phyloP scores from a whole-genome alignment of 2,797 vertebrate species.

The Sphenopsis melanotis region DNA sequence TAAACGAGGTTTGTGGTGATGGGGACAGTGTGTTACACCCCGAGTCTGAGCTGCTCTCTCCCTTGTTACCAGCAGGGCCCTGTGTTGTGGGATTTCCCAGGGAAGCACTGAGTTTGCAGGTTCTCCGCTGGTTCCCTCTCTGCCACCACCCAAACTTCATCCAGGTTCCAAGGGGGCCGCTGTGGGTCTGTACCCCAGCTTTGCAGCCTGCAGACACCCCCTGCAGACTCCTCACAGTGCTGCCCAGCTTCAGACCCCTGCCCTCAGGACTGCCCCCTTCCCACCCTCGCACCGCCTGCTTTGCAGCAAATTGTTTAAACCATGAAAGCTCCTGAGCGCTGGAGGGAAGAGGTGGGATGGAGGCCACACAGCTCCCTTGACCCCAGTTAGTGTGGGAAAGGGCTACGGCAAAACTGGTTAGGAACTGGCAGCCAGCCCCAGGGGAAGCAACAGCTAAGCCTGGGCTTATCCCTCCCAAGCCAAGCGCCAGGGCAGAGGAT shows the following conservation, averaged over 20 bases:
- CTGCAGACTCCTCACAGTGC: background rate
- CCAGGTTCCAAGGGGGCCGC: background rate
- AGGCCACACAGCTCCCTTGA: background rate
- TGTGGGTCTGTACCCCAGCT: rapidly evolving
- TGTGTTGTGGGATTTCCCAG: background rate
- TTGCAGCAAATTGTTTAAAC: background rate
- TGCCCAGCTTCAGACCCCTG: background rate
- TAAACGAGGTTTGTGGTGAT: background rate
- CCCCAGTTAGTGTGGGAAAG: conserved; percentile 26
- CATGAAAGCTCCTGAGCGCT: background rate
- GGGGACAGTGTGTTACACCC: background rate
- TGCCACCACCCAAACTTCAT: background rate
- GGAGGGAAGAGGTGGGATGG: background rate
- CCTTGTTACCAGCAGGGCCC: background rate
- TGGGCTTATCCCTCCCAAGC: background rate
- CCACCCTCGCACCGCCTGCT: rapidly evolving
- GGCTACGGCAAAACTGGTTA: background rate
- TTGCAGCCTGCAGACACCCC: background rate
- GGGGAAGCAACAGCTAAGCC: background rate
- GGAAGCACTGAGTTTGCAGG: background rate
- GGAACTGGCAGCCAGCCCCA: background rate
- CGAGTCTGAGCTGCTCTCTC: rapidly evolving
- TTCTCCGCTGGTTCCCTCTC: background rate
- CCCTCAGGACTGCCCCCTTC: background rate
- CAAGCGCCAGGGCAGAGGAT: background rate